Percentiles rank a stretch among this genome's conserved stretches.
Conservation (phyloP, 2,113 vertebrate species). For the Raphicerus campestris region DNA sequence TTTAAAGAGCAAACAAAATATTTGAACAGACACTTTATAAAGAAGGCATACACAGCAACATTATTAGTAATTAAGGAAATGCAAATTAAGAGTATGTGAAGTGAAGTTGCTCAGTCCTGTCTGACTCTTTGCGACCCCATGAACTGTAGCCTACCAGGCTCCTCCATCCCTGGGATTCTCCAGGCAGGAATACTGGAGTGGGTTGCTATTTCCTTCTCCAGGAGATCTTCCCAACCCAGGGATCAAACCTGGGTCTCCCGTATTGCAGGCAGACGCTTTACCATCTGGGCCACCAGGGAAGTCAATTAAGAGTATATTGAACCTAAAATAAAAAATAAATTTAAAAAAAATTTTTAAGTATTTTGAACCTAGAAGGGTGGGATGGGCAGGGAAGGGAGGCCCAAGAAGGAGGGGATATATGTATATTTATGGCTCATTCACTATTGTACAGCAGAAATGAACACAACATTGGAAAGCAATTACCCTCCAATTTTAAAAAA, state of each 20-base stretch:
- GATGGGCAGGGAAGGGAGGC: background rate
- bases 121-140: no score
- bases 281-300: no score
- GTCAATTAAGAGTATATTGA: background rate
- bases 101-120: no score
- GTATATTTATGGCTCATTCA: background rate
- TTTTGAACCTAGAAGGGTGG: background rate
- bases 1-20: background rate
- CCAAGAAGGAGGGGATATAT: background rate
- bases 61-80: background rate
- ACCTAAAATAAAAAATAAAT: background rate
- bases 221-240: no score
- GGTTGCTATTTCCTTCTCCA: no score
- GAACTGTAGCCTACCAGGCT: no score
- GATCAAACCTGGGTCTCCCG: no score
- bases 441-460: background rate
- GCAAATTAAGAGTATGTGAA: background rate
- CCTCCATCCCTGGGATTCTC: no score
- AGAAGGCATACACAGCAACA: background rate
- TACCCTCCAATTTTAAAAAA: background rate
- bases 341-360: rapidly evolving
- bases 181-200: no score
- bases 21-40: background rate
- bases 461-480: background rate
- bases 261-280: no score